phyloP scores from a whole-genome alignment of 2,888 invertebrate species.

The Napeogenes sylphis region DNA sequence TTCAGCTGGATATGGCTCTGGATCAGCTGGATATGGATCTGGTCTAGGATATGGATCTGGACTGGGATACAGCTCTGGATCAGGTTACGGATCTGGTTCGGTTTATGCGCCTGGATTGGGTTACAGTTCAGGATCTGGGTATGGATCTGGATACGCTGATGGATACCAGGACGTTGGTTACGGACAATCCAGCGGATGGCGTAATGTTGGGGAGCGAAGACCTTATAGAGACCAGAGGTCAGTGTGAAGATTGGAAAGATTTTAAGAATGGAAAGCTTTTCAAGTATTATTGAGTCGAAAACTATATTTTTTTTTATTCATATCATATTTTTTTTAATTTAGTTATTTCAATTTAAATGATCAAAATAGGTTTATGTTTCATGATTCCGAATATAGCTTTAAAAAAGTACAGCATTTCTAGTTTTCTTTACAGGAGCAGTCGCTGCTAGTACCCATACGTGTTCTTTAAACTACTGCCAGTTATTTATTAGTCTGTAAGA shows the following conservation, averaged over 20 bases:
- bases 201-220: conserved; percentile 60
- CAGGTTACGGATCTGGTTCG: neutral
- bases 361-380: too few relatives aligned
- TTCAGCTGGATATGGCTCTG: neutral
- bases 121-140: conserved; percentile 11
- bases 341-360: too few relatives aligned
- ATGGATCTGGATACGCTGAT: conserved; percentile 19
- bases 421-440: conserved; percentile 7
- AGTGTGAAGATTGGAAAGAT: conserved; percentile 4
- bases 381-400: too few relatives aligned
- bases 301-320: too few relatives aligned
- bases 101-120: conserved; percentile 4
- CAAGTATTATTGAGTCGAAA: neutral
- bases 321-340: too few relatives aligned
- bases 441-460: neutral
- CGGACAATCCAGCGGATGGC: conserved; percentile 59
- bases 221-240: conserved; percentile 71
- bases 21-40: neutral
- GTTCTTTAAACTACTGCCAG: conserved; percentile 1
- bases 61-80: neutral
- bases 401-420: conserved; percentile 10
- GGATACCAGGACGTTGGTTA: conserved; percentile 36
- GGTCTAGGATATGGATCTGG: neutral
- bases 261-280: neutral
- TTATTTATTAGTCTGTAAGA: conserved; percentile 1